A percentile compares a stretch with the other conserved stretches of the same genome.
Evolutionary conservation across 2,113 vertebrate genomes (phyloP).

Genomic region (Ceyx cyanopectus): DNA sequence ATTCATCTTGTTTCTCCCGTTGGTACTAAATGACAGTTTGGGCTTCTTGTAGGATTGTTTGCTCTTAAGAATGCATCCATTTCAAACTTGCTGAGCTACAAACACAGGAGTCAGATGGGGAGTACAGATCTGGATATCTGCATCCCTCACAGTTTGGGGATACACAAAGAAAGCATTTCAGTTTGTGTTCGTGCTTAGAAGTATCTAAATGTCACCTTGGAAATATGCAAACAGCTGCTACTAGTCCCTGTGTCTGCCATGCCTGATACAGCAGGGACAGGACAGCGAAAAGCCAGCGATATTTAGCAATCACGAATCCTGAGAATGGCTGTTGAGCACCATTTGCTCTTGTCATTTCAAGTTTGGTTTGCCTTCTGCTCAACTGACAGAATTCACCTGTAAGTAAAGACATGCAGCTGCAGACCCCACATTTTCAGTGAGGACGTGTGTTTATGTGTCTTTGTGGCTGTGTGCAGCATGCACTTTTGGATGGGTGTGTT

Average conservation of each 20-base stretch:
- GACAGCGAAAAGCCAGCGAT: neutral
- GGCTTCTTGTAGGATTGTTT: neutral
- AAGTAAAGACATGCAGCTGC: neutral
- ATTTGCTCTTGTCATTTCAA: neutral
- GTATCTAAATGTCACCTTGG: neutral
- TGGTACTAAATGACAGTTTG: neutral
- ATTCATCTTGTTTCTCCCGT: neutral
- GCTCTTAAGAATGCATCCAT: neutral
- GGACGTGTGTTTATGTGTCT: neutral
- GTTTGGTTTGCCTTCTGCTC: neutral
- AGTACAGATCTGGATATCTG: neutral
- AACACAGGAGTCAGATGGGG: neutral
- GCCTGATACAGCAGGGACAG: neutral
- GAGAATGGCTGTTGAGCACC: neutral
- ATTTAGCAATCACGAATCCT: no score
- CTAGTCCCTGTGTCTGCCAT: neutral
- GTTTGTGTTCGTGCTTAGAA: neutral
- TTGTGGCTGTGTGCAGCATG: neutral
- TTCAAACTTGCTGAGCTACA: neutral
- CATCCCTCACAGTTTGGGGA: neutral
- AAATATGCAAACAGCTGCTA: neutral
- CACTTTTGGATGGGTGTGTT: neutral
- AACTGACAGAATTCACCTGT: neutral
- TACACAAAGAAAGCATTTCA: neutral
- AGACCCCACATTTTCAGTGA: rapidly evolving